Evolutionary conservation across 2,113 vertebrate species (phyloP).

Genomic region (Mastomys natalensis): DNA sequence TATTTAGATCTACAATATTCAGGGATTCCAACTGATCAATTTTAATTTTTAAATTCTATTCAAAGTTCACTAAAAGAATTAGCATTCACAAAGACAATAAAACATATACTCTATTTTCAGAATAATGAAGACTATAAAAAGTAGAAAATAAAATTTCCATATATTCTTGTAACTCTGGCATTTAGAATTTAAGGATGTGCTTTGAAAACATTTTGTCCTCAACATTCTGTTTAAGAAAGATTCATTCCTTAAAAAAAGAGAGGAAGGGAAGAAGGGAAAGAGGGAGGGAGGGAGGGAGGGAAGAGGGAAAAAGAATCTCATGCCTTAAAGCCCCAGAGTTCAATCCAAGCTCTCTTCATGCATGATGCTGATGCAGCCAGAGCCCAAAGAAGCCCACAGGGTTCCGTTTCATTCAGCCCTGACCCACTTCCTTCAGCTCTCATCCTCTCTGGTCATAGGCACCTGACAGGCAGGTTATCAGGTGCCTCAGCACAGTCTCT

Average conservation of each 20-base stretch:
- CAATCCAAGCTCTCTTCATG: not conserved
- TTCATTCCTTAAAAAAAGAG: not conserved
- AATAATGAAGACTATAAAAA: constrained; percentile 9
- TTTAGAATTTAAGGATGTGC: not conserved
- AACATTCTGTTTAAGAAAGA: not conserved
- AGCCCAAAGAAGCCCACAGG: not conserved
- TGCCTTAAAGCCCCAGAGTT: not conserved
- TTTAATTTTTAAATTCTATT: constrained; percentile 36
- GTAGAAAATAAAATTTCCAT: not conserved
- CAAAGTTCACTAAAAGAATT: constrained; percentile 25
- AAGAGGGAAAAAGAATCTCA: not conserved
- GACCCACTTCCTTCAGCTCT: not conserved
- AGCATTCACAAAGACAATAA: not conserved
- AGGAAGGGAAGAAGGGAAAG: too few relatives aligned
- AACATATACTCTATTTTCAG: not conserved
- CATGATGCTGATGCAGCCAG: not conserved
- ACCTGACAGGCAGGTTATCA: not conserved
- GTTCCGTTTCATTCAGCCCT: not conserved
- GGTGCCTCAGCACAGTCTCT: not conserved
- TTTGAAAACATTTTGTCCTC: not conserved
- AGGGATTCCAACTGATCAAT: not conserved
- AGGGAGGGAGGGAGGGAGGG: not conserved
- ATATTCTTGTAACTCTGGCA: not conserved
- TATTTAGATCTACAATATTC: constrained; percentile 27
- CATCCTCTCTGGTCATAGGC: not conserved